These are phyloP conservation scores for Oncorhynchus mykiss DNA, from an alignment of 2,113 vertebrate genomes.

Conservation along the genomic window DNA sequence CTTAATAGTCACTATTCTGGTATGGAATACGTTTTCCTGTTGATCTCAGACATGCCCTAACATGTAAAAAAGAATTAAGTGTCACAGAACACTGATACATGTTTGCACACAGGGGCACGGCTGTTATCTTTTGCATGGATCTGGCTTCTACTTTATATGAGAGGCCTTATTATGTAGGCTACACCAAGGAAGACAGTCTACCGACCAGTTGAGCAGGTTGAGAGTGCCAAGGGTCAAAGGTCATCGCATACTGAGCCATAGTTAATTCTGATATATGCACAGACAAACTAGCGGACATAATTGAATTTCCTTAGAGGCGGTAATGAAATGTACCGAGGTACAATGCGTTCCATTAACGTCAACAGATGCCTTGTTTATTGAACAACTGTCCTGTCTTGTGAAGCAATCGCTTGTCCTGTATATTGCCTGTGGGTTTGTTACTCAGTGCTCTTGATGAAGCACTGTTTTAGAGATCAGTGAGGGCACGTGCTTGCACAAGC, in stretches of 20 bases:
- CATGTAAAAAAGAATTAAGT: background rate
- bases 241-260: slow-evolving; percentile 1
- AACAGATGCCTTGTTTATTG: background rate
- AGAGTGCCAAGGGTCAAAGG: slow-evolving; percentile 24
- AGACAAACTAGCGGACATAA: background rate
- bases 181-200: background rate
- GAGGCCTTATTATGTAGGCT: background rate
- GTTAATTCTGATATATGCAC: background rate
- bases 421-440: too few species aligned
- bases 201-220: slow-evolving; percentile 14
- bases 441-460: slow-evolving; percentile 18
- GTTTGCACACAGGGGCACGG: slow-evolving; percentile 8
- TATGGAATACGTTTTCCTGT: background rate
- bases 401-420: slow-evolving; percentile 34
- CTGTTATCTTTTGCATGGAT: slow-evolving; percentile 10
- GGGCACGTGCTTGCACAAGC: slow-evolving; percentile 34
- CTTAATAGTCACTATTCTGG: background rate
- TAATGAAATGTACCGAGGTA: slow-evolving; percentile 6
- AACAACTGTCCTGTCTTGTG: background rate
- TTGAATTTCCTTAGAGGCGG: too few species aligned
- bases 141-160: background rate
- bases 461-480: slow-evolving; percentile 45
- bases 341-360: background rate
- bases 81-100: background rate
- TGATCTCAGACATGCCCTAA: slow-evolving; percentile 14